A percentile compares a stretch with the other conserved stretches of the same genome.
phyloP scores from a whole-genome alignment of 2,888 invertebrate species.

The Lordiphosa fenestrarum region DNA sequence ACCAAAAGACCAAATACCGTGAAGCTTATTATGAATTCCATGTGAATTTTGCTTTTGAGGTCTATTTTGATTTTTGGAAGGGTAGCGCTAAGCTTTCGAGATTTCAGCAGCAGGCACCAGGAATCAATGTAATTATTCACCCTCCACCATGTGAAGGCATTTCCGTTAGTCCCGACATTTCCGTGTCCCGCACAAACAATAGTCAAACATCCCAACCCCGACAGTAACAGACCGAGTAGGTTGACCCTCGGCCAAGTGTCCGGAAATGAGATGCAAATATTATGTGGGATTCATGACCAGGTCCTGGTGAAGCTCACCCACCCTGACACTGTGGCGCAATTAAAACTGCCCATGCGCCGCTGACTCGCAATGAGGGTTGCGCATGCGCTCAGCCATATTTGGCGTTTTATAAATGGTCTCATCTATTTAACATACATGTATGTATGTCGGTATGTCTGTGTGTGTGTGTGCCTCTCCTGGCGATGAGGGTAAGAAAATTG shows the following conservation, averaged over 20 bases:
- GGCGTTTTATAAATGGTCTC: constrained; percentile 26
- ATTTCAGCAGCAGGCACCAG: constrained; percentile 25
- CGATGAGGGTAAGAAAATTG: constrained; percentile 46
- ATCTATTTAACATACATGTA: constrained; percentile 39
- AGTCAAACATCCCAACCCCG: constrained; percentile 22
- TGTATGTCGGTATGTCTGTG: too few relatives aligned
- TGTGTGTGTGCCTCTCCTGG: too few relatives aligned
- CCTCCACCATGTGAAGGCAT: constrained; percentile 57
- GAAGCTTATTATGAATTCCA: constrained; percentile 45
- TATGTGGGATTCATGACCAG: constrained; percentile 78
- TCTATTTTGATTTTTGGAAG: constrained; percentile 38
- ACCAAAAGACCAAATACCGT: constrained; percentile 42
- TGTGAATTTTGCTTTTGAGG: constrained; percentile 42
- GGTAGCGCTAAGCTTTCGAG: constrained; percentile 18
- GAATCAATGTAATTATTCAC: constrained; percentile 69
- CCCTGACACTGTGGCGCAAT: constrained; percentile 52
- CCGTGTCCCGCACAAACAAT: constrained; percentile 43
- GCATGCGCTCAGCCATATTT: constrained; percentile 36
- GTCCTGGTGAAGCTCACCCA: constrained; percentile 38
- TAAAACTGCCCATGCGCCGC: constrained; percentile 56
- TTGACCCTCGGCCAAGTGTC: constrained; percentile 76
- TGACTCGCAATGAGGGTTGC: constrained; percentile 62
- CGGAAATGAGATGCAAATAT: constrained; percentile 81
- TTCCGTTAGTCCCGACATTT: constrained; percentile 49
- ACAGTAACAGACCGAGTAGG: constrained; percentile 3